Conservation (phyloP, 2,113 vertebrate species). For the Colistium nudipinnis region DNA sequence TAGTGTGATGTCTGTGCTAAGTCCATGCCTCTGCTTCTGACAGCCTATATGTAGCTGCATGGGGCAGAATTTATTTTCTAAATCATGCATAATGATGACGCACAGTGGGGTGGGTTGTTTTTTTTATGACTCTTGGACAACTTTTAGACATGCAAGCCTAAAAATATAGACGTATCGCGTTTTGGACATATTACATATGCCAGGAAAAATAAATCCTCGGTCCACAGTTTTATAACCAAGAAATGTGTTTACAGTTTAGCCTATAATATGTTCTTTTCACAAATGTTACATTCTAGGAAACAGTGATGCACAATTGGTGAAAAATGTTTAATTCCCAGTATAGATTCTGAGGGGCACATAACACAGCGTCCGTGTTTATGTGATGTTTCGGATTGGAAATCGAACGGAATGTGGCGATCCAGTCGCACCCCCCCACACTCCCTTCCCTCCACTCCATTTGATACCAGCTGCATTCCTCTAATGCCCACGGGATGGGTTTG, state of each 20-base stretch:
- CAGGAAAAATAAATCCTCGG: background rate
- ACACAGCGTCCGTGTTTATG: background rate
- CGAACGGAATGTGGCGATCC: background rate
- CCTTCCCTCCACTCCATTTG: background rate
- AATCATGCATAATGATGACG: background rate
- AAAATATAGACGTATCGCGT: background rate
- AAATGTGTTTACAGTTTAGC: background rate
- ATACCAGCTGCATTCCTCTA: conserved; percentile 63
- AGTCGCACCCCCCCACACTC: background rate
- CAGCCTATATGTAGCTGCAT: background rate
- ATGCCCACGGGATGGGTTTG: conserved; percentile 59
- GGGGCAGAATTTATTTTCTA: background rate
- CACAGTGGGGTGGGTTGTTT: no score
- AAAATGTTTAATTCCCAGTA: no score
- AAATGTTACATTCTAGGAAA: background rate
- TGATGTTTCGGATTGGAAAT: background rate
- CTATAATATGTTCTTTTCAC: background rate
- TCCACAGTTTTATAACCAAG: background rate
- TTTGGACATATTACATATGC: background rate
- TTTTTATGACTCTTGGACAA: background rate
- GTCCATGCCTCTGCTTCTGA: background rate
- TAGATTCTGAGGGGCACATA: background rate
- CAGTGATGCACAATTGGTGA: background rate
- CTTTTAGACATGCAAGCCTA: background rate
- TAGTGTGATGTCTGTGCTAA: background rate